Evolutionary conservation across 2,797 vertebrate species (phyloP).

Genomic region (Phrynocephalus guinanensis): DNA sequence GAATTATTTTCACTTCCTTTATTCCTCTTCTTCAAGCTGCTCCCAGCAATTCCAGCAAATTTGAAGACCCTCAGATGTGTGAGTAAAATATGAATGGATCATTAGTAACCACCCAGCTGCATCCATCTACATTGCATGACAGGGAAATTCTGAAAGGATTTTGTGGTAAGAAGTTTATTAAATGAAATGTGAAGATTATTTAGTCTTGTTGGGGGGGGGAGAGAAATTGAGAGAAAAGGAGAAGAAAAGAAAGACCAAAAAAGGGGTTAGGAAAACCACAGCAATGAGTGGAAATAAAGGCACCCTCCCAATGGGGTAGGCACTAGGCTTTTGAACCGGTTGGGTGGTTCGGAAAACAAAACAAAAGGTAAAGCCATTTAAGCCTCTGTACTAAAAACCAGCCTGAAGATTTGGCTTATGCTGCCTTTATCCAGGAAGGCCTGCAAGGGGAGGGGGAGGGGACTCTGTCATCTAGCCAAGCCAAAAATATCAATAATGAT

Average conservation of each 20-base stretch:
- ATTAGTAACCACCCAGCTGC: neutral
- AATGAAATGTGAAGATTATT: accelerated
- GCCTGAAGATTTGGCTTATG: neutral
- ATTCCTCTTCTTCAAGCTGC: neutral
- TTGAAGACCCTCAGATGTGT: neutral
- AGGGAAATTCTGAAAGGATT: neutral
- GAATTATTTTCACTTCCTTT: neutral
- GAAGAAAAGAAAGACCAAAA: neutral
- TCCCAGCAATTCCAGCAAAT: neutral
- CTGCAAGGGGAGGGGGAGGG: constrained; percentile 4
- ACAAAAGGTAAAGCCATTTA: constrained; percentile 29
- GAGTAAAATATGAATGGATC: neutral
- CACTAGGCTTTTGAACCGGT: neutral
- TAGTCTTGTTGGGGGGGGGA: accelerated
- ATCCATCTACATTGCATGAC: neutral
- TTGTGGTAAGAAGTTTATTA: neutral
- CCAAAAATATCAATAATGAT: constrained; percentile 3
- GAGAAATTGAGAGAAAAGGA: neutral
- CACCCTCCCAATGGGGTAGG: neutral
- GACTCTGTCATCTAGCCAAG: neutral
- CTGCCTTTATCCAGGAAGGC: neutral
- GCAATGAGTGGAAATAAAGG: accelerated
- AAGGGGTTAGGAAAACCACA: neutral
- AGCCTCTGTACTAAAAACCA: neutral
- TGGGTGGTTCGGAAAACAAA: constrained; percentile 45